Evolutionary conservation across 2,888 invertebrate species (phyloP), one percentile per base, ranked within the genome.

Genomic region (Cryptops parisi): DNA sequence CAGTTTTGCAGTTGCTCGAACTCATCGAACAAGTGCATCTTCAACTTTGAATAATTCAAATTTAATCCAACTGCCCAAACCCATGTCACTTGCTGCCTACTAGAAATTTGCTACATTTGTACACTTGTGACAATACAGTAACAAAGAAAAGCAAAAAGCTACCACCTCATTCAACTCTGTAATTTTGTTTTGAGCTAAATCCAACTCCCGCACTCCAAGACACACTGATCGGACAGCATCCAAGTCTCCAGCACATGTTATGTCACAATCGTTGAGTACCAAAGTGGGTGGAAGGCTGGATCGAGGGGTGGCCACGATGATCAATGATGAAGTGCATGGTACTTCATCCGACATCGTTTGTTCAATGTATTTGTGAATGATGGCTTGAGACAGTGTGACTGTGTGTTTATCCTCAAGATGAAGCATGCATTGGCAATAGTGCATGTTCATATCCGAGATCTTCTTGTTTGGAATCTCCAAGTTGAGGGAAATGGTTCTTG

Each of bases 181-280:
- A 22, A 94, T 76, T 67, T 84, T 83, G 70, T 96, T 96, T 67
- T 91, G 87, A 40, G 93, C 90, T 62, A 96, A 76, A 69, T 96
- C 94, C 61, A 94, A 76, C 69, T 94, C 94, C 62, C 86, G 82
- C n/a, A 94, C 91, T 62, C 84, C 81, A 51, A 82, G 81, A 67
- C 88, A 90, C 68, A 86, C 86, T 61, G 81, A 82, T 39, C 82
- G 79, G 53, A 90, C 75, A 57, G 78, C 80, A 57, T 81, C 78
- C 51, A 83, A 81, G 66, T 84, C 84, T 23, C 93, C 93, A 43
- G 90, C 89, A 64, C 82, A 81, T 65, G 87, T 83, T 59, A 93
- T 91, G 68, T 85, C 85, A 71, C 89, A 89, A 72, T 88, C 86
- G 64, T 90, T 90, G 53, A 93, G 77, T 60, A 90, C 87, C 63